phyloP scores from a whole-genome alignment of 1,140 invertebrate genomes.

The Archivesica marissinica region DNA sequence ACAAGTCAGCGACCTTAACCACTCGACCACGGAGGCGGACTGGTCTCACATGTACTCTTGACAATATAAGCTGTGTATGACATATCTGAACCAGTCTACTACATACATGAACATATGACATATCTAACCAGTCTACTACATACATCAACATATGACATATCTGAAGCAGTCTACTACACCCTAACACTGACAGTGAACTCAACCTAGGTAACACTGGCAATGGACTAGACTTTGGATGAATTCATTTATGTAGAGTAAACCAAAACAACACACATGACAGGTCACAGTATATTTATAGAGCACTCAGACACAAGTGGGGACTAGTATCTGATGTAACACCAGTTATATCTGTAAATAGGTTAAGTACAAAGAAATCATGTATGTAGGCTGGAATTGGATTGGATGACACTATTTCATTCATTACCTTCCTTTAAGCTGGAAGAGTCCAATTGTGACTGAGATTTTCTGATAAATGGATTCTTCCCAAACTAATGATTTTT shows the following conservation, averaged over 20 bases:
- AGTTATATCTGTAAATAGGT: neutral
- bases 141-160: neutral
- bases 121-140: neutral
- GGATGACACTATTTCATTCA: constrained; percentile 9
- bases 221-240: neutral
- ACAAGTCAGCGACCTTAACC: too few species aligned
- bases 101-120: neutral
- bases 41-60: too few species aligned
- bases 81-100: neutral
- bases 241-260: constrained; percentile 2
- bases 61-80: too few species aligned
- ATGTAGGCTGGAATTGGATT: neutral
- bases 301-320: neutral
- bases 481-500: too few species aligned
- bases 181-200: neutral
- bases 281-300: constrained; percentile 15
- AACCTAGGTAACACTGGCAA: neutral
- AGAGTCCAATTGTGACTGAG: constrained; percentile 15
- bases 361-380: neutral
- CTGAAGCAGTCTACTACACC: neutral
- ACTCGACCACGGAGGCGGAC: too few species aligned
- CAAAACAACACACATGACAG: neutral
- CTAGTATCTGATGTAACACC: too few species aligned
- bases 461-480: too few species aligned
- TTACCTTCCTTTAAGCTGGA: constrained; percentile 15